Conservation (phyloP, 2,888 invertebrate genomes). For the Rapana venosa region DNA sequence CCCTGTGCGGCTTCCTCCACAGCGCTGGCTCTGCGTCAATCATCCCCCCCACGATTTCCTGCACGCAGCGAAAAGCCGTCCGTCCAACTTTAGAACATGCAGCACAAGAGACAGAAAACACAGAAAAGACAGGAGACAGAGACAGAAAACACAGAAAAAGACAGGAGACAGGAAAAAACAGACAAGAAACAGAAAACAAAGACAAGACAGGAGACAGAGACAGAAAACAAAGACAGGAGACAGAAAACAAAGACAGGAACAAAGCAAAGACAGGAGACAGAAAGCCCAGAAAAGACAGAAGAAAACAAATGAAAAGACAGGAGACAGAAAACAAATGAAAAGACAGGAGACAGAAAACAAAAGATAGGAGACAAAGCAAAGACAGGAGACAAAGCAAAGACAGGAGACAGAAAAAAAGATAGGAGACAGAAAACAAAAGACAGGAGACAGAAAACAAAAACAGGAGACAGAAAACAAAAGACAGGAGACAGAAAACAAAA, state of each 20-base stretch:
- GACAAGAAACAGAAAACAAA: not conserved
- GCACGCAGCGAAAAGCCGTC: constrained; percentile 22
- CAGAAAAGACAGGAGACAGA: not conserved
- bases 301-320: too few relatives aligned
- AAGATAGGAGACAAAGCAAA: too few relatives aligned
- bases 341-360: too few relatives aligned
- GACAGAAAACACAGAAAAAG: not conserved
- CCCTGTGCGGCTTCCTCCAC: constrained; percentile 90
- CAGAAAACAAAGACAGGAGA: not conserved
- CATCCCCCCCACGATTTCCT: constrained; percentile 96
- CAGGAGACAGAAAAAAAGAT: too few relatives aligned
- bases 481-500: not conserved
- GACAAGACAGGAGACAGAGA: not conserved
- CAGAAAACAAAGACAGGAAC: not conserved
- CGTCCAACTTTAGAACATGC: not conserved
- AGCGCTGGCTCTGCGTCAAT: constrained; percentile 89
- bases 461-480: not conserved
- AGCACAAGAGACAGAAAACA: too few relatives aligned
- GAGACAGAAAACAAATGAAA: too few relatives aligned
- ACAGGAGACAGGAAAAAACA: not conserved
- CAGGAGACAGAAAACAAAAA: not conserved
- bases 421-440: not conserved
- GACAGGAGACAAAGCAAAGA: too few relatives aligned
- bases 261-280: too few relatives aligned
- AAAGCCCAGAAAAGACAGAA: too few relatives aligned